phyloP scores from a whole-genome alignment of 1,140 invertebrate genomes.

The Caenorhabditis remanei region DNA sequence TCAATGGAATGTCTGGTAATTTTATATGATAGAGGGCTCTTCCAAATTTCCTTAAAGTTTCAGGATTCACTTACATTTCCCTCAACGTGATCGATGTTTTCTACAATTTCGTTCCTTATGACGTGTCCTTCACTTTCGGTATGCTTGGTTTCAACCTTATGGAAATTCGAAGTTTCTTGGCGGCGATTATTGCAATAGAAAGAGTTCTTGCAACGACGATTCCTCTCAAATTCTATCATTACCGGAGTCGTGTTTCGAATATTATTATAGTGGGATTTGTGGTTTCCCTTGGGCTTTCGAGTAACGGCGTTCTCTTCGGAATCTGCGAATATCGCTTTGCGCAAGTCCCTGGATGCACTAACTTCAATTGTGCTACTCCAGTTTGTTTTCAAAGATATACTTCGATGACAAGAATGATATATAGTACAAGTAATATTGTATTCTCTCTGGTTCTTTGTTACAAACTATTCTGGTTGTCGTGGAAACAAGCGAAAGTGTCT shows the following conservation, averaged over 20 bases:
- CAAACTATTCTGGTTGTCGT: not conserved
- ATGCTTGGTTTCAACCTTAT: not conserved
- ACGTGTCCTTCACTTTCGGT: not conserved
- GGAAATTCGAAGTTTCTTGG: not conserved
- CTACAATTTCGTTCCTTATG: not conserved
- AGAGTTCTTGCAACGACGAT: not conserved
- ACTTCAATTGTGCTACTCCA: not conserved
- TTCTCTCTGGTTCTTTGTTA: slow-evolving; percentile 3
- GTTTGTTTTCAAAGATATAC: not conserved
- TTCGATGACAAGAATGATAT: not conserved
- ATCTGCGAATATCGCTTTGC: not conserved
- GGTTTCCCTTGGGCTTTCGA: not conserved
- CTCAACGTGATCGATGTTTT: not conserved
- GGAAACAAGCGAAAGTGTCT: not conserved
- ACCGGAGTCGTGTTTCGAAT: not conserved
- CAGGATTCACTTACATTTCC: not conserved
- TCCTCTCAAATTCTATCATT: not conserved
- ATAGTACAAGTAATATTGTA: not conserved
- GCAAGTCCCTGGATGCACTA: not conserved
- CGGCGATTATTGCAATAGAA: not conserved
- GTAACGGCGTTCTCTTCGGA: not conserved
- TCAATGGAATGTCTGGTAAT: not conserved
- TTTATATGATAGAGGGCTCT: not conserved
- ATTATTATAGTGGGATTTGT: not conserved
- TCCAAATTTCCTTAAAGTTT: not conserved